Conservation (phyloP, 2,797 vertebrate genomes). For the Pipistrellus pygmaeus region DNA sequence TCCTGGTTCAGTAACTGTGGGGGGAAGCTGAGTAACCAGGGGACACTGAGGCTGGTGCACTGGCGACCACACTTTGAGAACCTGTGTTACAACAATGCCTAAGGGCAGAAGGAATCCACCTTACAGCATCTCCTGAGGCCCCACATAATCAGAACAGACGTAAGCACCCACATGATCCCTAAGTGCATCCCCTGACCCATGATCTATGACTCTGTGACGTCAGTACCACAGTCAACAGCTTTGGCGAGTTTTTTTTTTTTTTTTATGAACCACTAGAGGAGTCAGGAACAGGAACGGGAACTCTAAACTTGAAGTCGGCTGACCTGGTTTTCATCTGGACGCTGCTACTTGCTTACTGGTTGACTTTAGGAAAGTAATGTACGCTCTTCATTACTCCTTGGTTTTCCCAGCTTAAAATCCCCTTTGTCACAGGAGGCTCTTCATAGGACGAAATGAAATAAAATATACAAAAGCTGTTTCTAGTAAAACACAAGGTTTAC, state of each 20-base stretch:
- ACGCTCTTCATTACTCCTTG: background rate
- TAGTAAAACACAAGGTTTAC: background rate
- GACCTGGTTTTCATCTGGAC: background rate
- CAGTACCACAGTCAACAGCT: no score
- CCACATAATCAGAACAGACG: background rate
- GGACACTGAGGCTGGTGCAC: background rate
- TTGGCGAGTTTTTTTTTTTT: background rate
- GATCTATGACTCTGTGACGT: background rate
- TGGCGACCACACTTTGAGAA: background rate
- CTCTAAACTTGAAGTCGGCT: background rate
- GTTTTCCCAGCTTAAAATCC: background rate
- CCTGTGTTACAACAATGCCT: fast-evolving
- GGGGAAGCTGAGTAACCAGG: no score
- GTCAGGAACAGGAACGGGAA: background rate
- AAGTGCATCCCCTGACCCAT: no score
- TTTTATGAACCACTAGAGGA: background rate
- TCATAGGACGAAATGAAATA: background rate
- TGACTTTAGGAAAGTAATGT: background rate
- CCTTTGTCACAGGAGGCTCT: no score
- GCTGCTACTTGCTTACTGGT: background rate
- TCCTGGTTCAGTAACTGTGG: background rate
- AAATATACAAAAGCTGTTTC: background rate
- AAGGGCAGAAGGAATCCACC: background rate
- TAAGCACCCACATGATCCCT: background rate
- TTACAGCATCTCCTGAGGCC: background rate